These are phyloP conservation scores for Aethina tumida DNA, from an alignment of 1,140 invertebrate genomes.

Conservation along the genomic window DNA sequence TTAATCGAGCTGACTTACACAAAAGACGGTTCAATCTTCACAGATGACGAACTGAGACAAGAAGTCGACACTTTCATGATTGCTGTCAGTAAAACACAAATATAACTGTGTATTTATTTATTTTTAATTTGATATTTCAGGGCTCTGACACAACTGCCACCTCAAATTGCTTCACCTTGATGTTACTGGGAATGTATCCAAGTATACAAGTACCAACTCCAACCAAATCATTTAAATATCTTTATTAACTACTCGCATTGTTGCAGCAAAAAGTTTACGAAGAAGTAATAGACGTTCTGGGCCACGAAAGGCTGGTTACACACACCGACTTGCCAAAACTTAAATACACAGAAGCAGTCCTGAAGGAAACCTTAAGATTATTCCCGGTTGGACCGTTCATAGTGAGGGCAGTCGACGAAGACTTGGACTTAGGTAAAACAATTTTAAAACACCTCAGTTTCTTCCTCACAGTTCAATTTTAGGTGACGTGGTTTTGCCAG, in stretches of 20 bases:
- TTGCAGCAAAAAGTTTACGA: slow-evolving; percentile 46
- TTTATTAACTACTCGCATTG: neutral
- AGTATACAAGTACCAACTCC: slow-evolving; percentile 22
- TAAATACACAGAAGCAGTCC: slow-evolving; percentile 50
- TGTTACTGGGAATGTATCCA: slow-evolving; percentile 26
- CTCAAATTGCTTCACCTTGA: slow-evolving; percentile 16
- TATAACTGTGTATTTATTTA: neutral
- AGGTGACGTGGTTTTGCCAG: slow-evolving; percentile 19
- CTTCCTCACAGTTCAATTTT: slow-evolving; percentile 2
- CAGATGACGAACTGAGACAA: slow-evolving; percentile 22
- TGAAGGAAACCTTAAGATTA: slow-evolving; percentile 54
- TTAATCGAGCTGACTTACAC: slow-evolving; percentile 15
- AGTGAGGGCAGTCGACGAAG: slow-evolving; percentile 37
- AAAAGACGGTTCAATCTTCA: slow-evolving; percentile 10
- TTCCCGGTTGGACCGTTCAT: slow-evolving; percentile 52
- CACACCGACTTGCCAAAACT: slow-evolving; percentile 47
- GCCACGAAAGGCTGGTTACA: slow-evolving; percentile 29
- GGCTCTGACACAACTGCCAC: slow-evolving; percentile 22
- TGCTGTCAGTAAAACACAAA: slow-evolving; percentile 15
- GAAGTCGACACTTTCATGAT: slow-evolving; percentile 24
- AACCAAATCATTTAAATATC: neutral
- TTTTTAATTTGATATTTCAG: slow-evolving; percentile 11
- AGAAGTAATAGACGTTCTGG: slow-evolving; percentile 45
- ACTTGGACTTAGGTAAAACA: slow-evolving; percentile 21
- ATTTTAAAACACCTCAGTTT: neutral